Conservation (phyloP, 2,888 invertebrate species). For the Prosopocoilus inquinatus region DNA sequence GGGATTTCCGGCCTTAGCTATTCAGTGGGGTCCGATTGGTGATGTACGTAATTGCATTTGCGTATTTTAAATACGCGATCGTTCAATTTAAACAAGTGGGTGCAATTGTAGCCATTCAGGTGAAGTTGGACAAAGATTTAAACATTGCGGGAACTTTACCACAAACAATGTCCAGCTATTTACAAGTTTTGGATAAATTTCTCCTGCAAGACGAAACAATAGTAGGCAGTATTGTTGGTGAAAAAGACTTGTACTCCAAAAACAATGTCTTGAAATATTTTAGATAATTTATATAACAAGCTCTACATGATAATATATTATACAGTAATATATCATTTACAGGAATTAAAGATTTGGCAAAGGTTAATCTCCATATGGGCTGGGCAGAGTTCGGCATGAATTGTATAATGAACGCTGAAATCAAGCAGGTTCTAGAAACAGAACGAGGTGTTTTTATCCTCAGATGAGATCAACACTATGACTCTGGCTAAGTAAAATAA, state of each 20-base stretch:
- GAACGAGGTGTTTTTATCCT: slow-evolving; percentile 84
- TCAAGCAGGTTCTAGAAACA: slow-evolving; percentile 87
- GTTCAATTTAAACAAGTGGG: slow-evolving; percentile 20
- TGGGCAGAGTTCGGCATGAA: slow-evolving; percentile 94
- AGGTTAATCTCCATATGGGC: slow-evolving; percentile 66
- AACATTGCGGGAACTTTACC: slow-evolving; percentile 61
- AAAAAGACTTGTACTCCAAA: slow-evolving; percentile 64
- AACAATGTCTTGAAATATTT: slow-evolving; percentile 64
- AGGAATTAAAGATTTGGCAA: slow-evolving; percentile 68
- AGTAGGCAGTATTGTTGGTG: slow-evolving; percentile 82
- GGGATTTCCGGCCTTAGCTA: slow-evolving; percentile 27
- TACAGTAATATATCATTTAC: too few relatives aligned
- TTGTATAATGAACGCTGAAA: slow-evolving; percentile 95
- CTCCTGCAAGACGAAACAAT: slow-evolving; percentile 65
- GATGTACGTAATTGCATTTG: slow-evolving; percentile 33
- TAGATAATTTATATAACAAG: slow-evolving; percentile 42
- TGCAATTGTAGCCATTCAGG: slow-evolving; percentile 22
- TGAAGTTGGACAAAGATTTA: slow-evolving; percentile 15
- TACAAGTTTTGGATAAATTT: slow-evolving; percentile 65
- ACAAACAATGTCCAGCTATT: slow-evolving; percentile 64
- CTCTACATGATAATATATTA: background rate
- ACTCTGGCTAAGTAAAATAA: slow-evolving; percentile 66
- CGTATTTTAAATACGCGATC: slow-evolving; percentile 2
- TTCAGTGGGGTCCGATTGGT: slow-evolving; percentile 31
- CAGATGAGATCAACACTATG: slow-evolving; percentile 79